Evolutionary conservation across 1,140 invertebrate species (phyloP).

Genomic region (Drosophila yakuba): DNA sequence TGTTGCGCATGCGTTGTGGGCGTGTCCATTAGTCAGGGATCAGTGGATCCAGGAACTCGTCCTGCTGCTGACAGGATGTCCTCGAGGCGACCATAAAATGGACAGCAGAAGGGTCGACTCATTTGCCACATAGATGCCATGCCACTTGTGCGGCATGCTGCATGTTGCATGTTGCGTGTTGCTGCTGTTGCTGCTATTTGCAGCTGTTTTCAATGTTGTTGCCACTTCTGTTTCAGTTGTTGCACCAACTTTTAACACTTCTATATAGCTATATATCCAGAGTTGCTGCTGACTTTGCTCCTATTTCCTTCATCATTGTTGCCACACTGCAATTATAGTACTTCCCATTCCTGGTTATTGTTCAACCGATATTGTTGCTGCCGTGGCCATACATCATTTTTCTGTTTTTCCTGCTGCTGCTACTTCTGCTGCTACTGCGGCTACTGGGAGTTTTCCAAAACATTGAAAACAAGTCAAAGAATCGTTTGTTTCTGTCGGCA

Average conservation of each 20-base stretch:
- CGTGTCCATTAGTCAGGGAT: slow-evolving; percentile 27
- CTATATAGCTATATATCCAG: background rate
- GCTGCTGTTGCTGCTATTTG: slow-evolving; percentile 14
- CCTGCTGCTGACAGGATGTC: slow-evolving; percentile 46
- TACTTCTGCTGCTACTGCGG: background rate
- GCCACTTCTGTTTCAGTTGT: background rate
- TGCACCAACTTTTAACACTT: background rate
- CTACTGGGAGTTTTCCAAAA: slow-evolving; percentile 2
- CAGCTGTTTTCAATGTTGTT: slow-evolving; percentile 27
- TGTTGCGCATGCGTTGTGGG: slow-evolving; percentile 72
- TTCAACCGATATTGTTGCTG: slow-evolving; percentile 6
- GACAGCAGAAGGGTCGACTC: background rate
- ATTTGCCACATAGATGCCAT: background rate
- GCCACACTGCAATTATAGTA: slow-evolving; percentile 8
- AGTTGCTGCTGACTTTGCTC: slow-evolving; percentile 12
- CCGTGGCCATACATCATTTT: slow-evolving; percentile 7
- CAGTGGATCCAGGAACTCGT: slow-evolving; percentile 5
- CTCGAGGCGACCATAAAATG: slow-evolving; percentile 7
- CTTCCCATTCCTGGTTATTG: background rate
- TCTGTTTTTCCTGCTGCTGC: background rate
- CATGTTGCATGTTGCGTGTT: slow-evolving; percentile 21
- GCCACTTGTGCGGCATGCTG: slow-evolving; percentile 5
- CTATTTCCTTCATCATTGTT: background rate
- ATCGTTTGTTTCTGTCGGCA: slow-evolving; percentile 25
- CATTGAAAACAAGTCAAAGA: slow-evolving; percentile 22